phyloP scores from a whole-genome alignment of 2,113 vertebrate genomes.

The Sakesphorus luctuosus region DNA sequence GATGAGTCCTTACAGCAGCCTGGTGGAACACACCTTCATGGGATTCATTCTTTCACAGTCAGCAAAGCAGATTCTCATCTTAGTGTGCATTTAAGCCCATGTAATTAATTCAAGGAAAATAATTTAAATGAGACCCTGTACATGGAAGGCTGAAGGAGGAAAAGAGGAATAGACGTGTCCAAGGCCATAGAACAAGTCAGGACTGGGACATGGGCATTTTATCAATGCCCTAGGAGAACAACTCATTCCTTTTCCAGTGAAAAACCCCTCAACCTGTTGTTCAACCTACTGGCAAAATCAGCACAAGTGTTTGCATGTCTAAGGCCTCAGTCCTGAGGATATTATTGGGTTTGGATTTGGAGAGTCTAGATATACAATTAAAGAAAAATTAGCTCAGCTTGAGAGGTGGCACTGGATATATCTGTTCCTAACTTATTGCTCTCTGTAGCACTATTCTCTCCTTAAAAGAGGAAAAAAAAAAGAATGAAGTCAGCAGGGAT shows the following conservation, averaged over 20 bases:
- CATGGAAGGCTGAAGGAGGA: not conserved
- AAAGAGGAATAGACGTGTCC: not conserved
- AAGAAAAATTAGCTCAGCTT: not conserved
- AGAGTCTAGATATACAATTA: not conserved
- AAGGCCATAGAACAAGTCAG: not conserved
- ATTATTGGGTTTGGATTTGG: not conserved
- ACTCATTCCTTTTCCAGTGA: not conserved
- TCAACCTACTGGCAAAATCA: not conserved
- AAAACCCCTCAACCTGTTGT: not conserved
- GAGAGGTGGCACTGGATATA: not conserved
- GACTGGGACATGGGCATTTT: not conserved
- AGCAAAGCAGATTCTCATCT: not conserved
- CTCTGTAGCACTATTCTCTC: not conserved
- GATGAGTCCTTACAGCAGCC: not conserved
- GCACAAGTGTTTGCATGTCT: not conserved
- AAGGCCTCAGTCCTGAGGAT: not conserved
- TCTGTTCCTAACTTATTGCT: not conserved
- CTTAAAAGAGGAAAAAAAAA: not conserved
- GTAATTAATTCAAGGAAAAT: not conserved
- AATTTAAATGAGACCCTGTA: not conserved
- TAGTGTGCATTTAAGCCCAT: not conserved
- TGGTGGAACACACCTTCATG: not conserved
- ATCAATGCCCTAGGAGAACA: not conserved
- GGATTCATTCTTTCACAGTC: not conserved
- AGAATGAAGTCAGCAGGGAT: not conserved